phyloP scores from a whole-genome alignment of 1,140 invertebrate species.

The Muscidifurax raptorellus region DNA sequence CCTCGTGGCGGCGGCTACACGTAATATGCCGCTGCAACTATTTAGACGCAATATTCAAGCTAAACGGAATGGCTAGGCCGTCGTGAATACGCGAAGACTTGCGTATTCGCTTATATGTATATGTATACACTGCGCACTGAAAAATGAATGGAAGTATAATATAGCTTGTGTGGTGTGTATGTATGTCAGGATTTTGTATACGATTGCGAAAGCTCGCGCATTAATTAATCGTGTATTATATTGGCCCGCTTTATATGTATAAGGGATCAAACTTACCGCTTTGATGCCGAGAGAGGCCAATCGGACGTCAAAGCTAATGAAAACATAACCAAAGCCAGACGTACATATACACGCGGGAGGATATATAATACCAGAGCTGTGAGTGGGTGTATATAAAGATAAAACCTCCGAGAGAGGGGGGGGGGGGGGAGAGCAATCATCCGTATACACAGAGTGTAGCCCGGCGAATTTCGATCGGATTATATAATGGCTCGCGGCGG shows the following conservation, averaged over 20 bases:
- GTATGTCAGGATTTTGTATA: no score
- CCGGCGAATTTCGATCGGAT: background rate
- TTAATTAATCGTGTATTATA: constrained; percentile 24
- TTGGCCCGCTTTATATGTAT: background rate
- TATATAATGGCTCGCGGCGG: background rate
- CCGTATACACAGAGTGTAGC: background rate
- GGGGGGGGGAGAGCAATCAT: background rate
- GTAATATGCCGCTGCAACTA: background rate
- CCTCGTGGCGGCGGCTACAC: background rate
- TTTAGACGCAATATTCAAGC: background rate
- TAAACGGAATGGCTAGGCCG: background rate
- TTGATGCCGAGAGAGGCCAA: background rate
- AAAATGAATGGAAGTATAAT: no score
- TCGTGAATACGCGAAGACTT: background rate
- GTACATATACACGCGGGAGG: background rate
- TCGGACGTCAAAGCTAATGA: constrained; percentile 28
- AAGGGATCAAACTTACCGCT: constrained; percentile 14
- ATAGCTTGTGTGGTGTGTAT: no score
- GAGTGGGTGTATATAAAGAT: background rate
- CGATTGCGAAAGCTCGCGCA: background rate
- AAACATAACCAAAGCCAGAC: background rate
- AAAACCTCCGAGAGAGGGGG: background rate
- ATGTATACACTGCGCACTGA: no score
- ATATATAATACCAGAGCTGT: background rate
- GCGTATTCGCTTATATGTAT: no score